Conservation (phyloP, 2,888 invertebrate species). For the Netelia inedita region DNA sequence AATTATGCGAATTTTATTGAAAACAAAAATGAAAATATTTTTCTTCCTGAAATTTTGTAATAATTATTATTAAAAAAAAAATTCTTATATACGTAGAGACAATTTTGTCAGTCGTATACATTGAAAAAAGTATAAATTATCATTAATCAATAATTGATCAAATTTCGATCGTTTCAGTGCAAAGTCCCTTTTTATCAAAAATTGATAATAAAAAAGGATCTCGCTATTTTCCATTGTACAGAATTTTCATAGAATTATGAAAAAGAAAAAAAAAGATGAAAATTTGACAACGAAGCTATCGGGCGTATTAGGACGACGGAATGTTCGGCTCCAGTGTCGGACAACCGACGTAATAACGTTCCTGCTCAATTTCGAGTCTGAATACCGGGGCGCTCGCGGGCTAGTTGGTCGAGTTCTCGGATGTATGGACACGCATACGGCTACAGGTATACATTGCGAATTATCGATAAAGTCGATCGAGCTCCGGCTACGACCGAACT, state of each 20-base stretch:
- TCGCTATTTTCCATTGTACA: no score
- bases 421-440: not conserved
- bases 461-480: constrained; percentile 57
- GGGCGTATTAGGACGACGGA: not conserved
- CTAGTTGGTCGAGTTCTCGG: constrained; percentile 37
- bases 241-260: not conserved
- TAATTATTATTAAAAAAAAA: no score
- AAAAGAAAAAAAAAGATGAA: not conserved
- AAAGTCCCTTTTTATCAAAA: not conserved
- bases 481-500: constrained; percentile 53
- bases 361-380: constrained; percentile 24
- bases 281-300: not conserved
- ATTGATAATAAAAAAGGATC: no score
- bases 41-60: no score
- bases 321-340: not conserved
- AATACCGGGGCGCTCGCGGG: not conserved
- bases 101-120: no score
- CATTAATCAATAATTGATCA: not conserved
- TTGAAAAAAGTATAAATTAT: not conserved
- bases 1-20: no score
- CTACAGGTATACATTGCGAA: constrained; percentile 34
- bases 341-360: not conserved
- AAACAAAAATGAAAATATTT: no score
- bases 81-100: no score
- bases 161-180: not conserved